phyloP scores from a whole-genome alignment of 2,888 invertebrate genomes.

The Morinoia aosen region DNA sequence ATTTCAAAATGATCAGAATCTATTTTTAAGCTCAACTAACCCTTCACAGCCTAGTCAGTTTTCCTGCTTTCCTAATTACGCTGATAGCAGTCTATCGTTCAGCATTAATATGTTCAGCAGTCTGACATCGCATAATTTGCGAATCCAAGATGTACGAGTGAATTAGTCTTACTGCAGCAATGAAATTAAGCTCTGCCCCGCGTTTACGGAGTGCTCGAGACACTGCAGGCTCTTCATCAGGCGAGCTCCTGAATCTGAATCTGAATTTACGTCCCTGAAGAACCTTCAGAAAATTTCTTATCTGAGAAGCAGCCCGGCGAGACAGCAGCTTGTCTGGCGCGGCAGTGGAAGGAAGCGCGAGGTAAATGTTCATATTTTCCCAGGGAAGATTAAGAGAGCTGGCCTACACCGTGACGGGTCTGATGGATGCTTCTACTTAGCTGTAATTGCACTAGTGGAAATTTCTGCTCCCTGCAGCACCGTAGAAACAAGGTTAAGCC shows the following conservation, averaged over 20 bases:
- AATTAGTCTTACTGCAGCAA: background rate
- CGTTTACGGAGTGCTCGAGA: background rate
- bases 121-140: background rate
- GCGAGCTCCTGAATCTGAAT: background rate
- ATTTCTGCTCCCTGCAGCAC: background rate
- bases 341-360: background rate
- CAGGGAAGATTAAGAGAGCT: background rate
- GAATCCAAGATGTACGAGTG: background rate
- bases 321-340: background rate
- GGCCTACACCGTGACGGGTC: background rate
- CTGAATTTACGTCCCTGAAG: background rate
- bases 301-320: background rate
- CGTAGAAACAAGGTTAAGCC: background rate
- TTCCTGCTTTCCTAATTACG: background rate
- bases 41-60: no score
- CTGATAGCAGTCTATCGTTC: background rate
- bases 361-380: background rate
- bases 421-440: constrained; percentile 10
- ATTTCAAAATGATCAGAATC: background rate
- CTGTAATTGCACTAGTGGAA: background rate
- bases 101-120: background rate
- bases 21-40: no score
- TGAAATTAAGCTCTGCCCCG: background rate
- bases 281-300: background rate
- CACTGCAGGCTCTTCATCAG: background rate